These are phyloP conservation scores for Stratiomys singularior DNA, from an alignment of 2,888 invertebrate genomes.

Conservation along the genomic window DNA sequence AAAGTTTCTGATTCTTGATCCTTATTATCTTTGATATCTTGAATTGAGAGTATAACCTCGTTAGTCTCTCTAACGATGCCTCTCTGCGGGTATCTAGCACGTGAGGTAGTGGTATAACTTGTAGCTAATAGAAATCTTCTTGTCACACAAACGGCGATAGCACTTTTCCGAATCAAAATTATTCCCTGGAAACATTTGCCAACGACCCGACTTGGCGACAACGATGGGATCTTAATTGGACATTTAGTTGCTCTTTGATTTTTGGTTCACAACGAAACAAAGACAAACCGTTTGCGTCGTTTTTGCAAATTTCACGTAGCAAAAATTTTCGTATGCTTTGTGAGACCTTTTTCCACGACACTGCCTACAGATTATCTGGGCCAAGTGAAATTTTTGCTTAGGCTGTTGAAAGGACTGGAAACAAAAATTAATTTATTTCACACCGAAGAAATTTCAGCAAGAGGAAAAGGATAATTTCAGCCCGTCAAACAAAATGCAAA, in stretches of 20 bases:
- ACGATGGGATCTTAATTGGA: neutral
- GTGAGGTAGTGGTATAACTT: neutral
- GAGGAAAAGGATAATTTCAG: neutral
- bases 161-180: neutral
- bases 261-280: neutral
- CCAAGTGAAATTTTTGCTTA: neutral
- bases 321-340: neutral
- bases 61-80: too few relatives aligned
- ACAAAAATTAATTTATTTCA: neutral
- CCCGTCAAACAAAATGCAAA: neutral
- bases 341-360: neutral
- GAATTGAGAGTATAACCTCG: neutral
- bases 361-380: neutral
- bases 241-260: neutral
- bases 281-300: neutral
- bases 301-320: neutral
- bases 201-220: neutral
- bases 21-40: neutral
- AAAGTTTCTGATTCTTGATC: neutral
- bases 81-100: neutral
- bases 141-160: too few relatives aligned
- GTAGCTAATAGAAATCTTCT: neutral
- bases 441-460: neutral
- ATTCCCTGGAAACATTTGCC: neutral
- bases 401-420: neutral